Percentiles rank a stretch among this genome's conserved stretches.
phyloP scores from a whole-genome alignment of 2,888 invertebrate genomes.

The Melinaea menophilus region DNA sequence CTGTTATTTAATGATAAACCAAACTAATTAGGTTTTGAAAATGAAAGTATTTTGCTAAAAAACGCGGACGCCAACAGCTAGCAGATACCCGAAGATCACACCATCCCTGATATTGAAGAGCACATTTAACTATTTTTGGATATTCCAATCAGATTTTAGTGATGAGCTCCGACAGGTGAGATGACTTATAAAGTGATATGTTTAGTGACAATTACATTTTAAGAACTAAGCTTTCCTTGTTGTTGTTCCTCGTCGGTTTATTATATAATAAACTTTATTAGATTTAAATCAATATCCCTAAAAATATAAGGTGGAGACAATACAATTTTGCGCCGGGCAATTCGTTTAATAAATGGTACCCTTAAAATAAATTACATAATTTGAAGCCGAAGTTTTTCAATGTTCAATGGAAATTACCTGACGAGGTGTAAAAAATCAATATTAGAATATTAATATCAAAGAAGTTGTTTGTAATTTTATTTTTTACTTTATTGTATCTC shows the following conservation, averaged over 20 bases:
- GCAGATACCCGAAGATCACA: slow-evolving; percentile 74
- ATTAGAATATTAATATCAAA: too few species aligned
- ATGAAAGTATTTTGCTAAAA: too few species aligned
- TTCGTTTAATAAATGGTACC: too few species aligned
- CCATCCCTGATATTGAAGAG: slow-evolving; percentile 75
- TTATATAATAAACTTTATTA: neutral
- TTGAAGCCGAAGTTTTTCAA: slow-evolving; percentile 2
- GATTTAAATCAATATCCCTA: neutral
- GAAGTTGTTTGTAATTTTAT: too few species aligned
- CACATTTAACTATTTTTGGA: slow-evolving; percentile 77
- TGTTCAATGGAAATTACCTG: neutral
- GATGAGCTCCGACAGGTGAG: slow-evolving; percentile 2
- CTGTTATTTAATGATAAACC: too few species aligned
- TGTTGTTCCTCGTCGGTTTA: slow-evolving; percentile 79
- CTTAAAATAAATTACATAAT: neutral
- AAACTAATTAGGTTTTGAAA: too few species aligned
- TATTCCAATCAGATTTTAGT: slow-evolving; percentile 77
- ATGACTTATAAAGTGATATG: slow-evolving; percentile 1
- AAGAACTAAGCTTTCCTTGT: too few species aligned
- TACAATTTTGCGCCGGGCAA: slow-evolving; percentile 40
- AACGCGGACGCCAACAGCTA: slow-evolving; percentile 68
- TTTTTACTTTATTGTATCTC: too few species aligned
- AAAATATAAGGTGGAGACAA: slow-evolving; percentile 79
- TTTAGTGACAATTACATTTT: neutral
- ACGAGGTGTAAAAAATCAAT: neutral